Evolutionary conservation across 1,140 invertebrate species (phyloP), one percentile per base, ranked within the genome.

Genomic region (Holcopasites calliopsidis): DNA sequence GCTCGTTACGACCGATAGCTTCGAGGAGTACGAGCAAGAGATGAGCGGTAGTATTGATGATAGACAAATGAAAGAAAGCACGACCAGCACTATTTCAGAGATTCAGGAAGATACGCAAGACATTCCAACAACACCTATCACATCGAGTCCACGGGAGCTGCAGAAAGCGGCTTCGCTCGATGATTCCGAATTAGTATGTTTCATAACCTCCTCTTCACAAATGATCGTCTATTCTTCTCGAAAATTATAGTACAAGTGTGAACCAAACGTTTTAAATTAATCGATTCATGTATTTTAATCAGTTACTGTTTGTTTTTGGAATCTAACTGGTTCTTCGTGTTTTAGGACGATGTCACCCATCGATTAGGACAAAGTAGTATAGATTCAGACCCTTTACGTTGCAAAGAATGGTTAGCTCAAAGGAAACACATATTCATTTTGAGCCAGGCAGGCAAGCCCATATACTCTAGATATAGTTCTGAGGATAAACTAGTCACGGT

Each of bases 351-450:
- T 33, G 54, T 89, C 23, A 60, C 88, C 0, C 81, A 90, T 35
- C 85, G 89, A 66, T 79, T 92, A 58, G 75, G 82, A 62, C 89
- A 90, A 57, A 89, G 78, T 47, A 87, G 55, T 58, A 72, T 90
- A 21, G 91, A 92, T 26, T 35, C 71, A 0, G 90, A 92, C 80
- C 91, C 91, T 2, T 64, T 91, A 35, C 87, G 79, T 28, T 90
- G 89, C 42, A 91, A 91, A 66, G 77, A 68, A 55, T 97, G 97
- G 95, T 93, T 95, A 50, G 93, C 94, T 2, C 95, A 97, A 80
- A 95, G 95, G 61, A 98, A 98, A 89, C 98, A 99, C 92, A 94
- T 99, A 44, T 99, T 99, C 91, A 96, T 99, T 80, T 90, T 99
- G 8, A 99, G 97, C 92, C 95, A 97, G 87, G 96, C 98, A 21